A percentile compares a stretch with the other conserved stretches of the same genome.
Conservation (phyloP, 2,113 vertebrate genomes). For the Callionymus lyra region DNA sequence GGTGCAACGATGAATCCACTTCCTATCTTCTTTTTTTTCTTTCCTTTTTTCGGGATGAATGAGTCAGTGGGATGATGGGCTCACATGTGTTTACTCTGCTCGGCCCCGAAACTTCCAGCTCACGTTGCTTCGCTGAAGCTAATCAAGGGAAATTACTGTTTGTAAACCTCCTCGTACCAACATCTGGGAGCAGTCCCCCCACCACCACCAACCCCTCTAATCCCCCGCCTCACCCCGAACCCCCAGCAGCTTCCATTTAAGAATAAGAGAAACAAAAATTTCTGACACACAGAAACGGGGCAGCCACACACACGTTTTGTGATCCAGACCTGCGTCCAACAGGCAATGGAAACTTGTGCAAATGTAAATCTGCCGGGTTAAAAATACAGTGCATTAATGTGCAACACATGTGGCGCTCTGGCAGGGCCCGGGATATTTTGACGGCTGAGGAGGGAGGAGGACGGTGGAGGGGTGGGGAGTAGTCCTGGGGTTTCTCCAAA, state of each 20-base stretch:
- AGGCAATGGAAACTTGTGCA: constrained; percentile 75
- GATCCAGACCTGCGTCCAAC: constrained; percentile 41
- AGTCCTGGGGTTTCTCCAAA: constrained; percentile 50
- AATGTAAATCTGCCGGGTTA: constrained; percentile 73
- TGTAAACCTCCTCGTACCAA: constrained; percentile 61
- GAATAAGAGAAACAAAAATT: constrained; percentile 28
- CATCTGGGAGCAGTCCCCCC: constrained; percentile 54
- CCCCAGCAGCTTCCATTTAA: constrained; percentile 30
- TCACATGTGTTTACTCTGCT: constrained; percentile 47
- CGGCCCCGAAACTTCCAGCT: constrained; percentile 18
- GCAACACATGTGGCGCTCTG: constrained; percentile 70
- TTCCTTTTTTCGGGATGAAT: constrained; percentile 22
- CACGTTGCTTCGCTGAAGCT: constrained; percentile 47
- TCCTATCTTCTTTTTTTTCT: too few species aligned
- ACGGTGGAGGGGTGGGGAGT: constrained; percentile 19
- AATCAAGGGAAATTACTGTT: constrained; percentile 68
- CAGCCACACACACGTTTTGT: constrained; percentile 11
- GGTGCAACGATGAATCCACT: constrained; percentile 52
- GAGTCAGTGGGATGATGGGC: constrained; percentile 31
- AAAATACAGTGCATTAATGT: constrained; percentile 74
- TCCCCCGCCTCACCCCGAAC: constrained; percentile 32
- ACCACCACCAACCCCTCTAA: constrained; percentile 26
- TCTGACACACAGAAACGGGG: constrained; percentile 23
- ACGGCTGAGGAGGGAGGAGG: constrained; percentile 38
- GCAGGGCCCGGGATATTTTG: constrained; percentile 64